A percentile compares a stretch with the other conserved stretches of the same genome.
Conservation (phyloP, 2,888 invertebrate genomes). For the Chloromyia formosa region DNA sequence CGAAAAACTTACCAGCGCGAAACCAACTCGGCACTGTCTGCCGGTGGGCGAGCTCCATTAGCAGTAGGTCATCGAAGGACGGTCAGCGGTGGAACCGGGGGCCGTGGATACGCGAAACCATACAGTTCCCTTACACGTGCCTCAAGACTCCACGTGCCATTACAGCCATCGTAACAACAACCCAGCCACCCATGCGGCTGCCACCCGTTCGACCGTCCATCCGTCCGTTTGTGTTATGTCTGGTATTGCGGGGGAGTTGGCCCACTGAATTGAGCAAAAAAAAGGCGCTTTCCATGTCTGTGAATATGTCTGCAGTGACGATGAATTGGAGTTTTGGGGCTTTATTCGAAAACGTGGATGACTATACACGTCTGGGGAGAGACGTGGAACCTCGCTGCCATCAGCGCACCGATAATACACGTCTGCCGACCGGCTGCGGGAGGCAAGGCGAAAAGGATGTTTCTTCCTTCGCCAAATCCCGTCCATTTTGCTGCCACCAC, state of each 20-base stretch:
- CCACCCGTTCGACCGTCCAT: background rate
- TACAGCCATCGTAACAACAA: slow-evolving; percentile 1
- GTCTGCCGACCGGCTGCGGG: background rate
- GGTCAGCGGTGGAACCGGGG: slow-evolving; percentile 16
- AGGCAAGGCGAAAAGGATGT: slow-evolving; percentile 8
- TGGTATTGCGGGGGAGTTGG: slow-evolving; percentile 43
- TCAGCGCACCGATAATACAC: background rate
- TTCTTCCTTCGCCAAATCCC: background rate
- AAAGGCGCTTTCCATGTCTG: slow-evolving; percentile 48
- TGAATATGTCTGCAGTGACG: slow-evolving; percentile 48
- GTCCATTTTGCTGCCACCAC: background rate
- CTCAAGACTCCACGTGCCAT: slow-evolving; percentile 41
- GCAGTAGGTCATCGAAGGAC: slow-evolving; percentile 18
- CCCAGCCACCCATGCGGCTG: background rate
- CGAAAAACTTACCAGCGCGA: slow-evolving; percentile 18
- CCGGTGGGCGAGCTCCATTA: background rate
- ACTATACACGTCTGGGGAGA: background rate
- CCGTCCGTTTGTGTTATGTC: slow-evolving; percentile 46
- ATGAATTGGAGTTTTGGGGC: slow-evolving; percentile 35
- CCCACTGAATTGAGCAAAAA: slow-evolving; percentile 15
- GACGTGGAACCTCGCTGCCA: background rate
- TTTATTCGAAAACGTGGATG: background rate
- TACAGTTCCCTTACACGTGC: slow-evolving; percentile 50
- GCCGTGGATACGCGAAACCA: background rate
- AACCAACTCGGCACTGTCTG: background rate